Conservation (phyloP, 2,888 invertebrate genomes). For the Drosophila recens region DNA sequence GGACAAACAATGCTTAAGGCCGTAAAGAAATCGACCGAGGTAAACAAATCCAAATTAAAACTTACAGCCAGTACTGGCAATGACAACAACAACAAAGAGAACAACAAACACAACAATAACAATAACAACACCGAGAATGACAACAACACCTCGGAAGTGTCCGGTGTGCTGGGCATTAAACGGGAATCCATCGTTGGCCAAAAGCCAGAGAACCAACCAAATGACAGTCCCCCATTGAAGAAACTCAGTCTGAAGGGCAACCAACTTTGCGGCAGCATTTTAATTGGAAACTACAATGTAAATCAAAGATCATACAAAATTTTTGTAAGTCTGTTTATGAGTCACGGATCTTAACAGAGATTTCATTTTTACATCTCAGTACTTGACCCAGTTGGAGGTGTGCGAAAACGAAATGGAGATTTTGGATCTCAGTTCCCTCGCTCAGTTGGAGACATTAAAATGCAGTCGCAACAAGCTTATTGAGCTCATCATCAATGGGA, state of each 20-base stretch:
- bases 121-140: slow-evolving; percentile 12
- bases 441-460: slow-evolving; percentile 91
- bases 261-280: slow-evolving; percentile 92
- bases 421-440: slow-evolving; percentile 92
- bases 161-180: slow-evolving; percentile 38
- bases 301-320: slow-evolving; percentile 48
- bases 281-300: slow-evolving; percentile 94
- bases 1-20: slow-evolving; percentile 77
- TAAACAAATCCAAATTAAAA: slow-evolving; percentile 80
- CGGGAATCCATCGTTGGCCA: slow-evolving; percentile 39
- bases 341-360: not conserved
- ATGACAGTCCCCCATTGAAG: slow-evolving; percentile 86
- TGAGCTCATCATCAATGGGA: slow-evolving; percentile 92
- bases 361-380: slow-evolving; percentile 86
- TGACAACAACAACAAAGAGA: slow-evolving; percentile 35
- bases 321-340: slow-evolving; percentile 53
- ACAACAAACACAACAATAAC: slow-evolving; percentile 14
- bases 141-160: slow-evolving; percentile 33
- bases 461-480: slow-evolving; percentile 92
- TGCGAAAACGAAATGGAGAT: slow-evolving; percentile 94
- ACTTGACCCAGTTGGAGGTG: slow-evolving; percentile 92
- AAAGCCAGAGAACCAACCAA: slow-evolving; percentile 38
- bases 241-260: slow-evolving; percentile 92
- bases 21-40: slow-evolving; percentile 72
- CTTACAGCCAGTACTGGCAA: slow-evolving; percentile 64